A percentile compares a stretch with the other conserved stretches of the same genome.
Evolutionary conservation across 92 coral and sea anemone genomes (phyloP).

Genomic region (Scolanthus callimorphus): DNA sequence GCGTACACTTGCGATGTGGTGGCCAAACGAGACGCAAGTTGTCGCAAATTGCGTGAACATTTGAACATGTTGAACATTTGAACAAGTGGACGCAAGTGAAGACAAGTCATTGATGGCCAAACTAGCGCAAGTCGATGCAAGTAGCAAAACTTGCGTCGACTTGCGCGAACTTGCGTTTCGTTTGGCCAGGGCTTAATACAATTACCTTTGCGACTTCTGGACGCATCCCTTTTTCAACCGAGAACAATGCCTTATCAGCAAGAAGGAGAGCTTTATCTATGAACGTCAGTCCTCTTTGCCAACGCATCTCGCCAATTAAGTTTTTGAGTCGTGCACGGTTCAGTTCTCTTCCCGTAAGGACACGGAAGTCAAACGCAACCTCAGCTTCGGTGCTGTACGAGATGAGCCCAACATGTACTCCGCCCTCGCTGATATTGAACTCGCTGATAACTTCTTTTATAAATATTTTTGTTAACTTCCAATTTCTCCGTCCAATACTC

Average conservation of each 20-base stretch:
- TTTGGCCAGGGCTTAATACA: too few relatives aligned
- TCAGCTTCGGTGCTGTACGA: slow-evolving; percentile 50
- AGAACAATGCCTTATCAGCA: slow-evolving; percentile 34
- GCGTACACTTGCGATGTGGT: too few relatives aligned
- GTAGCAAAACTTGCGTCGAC: too few relatives aligned
- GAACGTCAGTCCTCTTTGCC: slow-evolving; percentile 50
- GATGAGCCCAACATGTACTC: slow-evolving; percentile 47
- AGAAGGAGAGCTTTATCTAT: slow-evolving; percentile 56
- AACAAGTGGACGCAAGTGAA: too few relatives aligned
- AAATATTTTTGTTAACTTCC: slow-evolving; percentile 46
- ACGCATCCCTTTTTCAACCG: slow-evolving; percentile 33
- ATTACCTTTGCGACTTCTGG: slow-evolving; percentile 12
- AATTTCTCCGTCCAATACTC: slow-evolving; percentile 49
- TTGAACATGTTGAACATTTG: too few relatives aligned
- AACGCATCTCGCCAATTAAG: slow-evolving; percentile 29
- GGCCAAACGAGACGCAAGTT: too few relatives aligned
- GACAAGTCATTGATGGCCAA: too few relatives aligned
- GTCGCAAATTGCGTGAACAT: too few relatives aligned
- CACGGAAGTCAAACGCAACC: slow-evolving; percentile 42
- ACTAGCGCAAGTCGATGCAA: too few relatives aligned
- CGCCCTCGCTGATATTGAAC: slow-evolving; percentile 42
- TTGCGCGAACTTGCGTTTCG: too few relatives aligned
- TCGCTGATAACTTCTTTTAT: slow-evolving; percentile 25
- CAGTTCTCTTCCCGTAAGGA: slow-evolving; percentile 15
- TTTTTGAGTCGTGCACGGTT: slow-evolving; percentile 15